Base-by-base conservation (phyloP, 2,113 vertebrate genomes). In the Alouatta palliata region DNA sequence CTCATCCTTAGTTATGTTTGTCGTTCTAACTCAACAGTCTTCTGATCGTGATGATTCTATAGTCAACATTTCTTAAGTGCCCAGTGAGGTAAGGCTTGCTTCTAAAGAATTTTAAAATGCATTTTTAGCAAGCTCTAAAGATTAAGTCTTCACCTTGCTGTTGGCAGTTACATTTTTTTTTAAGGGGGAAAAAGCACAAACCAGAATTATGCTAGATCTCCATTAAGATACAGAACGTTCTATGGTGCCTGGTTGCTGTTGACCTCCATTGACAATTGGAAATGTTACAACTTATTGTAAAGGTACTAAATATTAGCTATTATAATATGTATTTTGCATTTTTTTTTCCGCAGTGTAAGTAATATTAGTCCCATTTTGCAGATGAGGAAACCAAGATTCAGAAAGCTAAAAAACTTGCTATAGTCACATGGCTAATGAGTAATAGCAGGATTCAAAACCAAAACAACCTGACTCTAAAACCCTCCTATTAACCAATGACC, bases 91-190 rank as follows among this genome's bases (percentile, higher is more conserved):
- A 61, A 94, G 76, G 2, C 56, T 81, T 68, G 35, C 61, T 64
- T 93, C 64, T 83, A 64, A 93, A 85, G 76, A 90, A 92, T 95
- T 90, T 95, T 71, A 82, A 76, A 88, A 40, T 47, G 40, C 83
- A 12, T 68, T 68, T 93, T 97, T 93, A 87, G 35, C 27, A 87
- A 88, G 17, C 52, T 95, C 16, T 87, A 71, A 92, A 75, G 43
- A 84, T 56, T 64, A 82, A 73, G 27, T 73, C 70, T 80, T 96
- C 58, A 77, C 49, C 58, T 70, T 75, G 40, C 45, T 86, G 17
- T 94, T 68, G 94, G 49, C 49, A 77, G 54, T 68, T 61, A 66
- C 13, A 37, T 81, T 76, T 75, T 61, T 91, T 87, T 58, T 20
- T 85, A 86, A 79, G 35, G 5, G 2, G 21, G 40, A 73, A 90